Base-by-base conservation (phyloP, 2,113 vertebrate species). In the Thermophis baileyi region DNA sequence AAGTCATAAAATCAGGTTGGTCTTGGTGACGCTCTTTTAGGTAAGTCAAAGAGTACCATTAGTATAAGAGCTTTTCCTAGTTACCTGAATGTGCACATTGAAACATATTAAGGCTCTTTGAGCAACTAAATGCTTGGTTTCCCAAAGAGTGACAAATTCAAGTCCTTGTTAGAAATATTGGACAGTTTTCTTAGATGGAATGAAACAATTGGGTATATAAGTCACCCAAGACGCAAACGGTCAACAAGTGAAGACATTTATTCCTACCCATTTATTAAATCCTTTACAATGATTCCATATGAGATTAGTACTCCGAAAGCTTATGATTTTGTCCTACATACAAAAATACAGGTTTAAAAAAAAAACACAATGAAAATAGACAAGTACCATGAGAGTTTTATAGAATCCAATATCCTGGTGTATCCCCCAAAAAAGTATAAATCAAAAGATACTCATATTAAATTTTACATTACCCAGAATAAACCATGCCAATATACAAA, bases 351-450 rank as follows among this genome's bases (percentile, higher is more conserved):
- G 97, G 96, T 97, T 90, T 40, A 1, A 47, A 81, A 81, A 91
- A 92, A 97, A 97, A 96, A 97, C 96, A 97, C 97, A 97, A 97
- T 93, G 97, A 97, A 98, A 97, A 97, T 96, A 97, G 95, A 97
- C 95, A 95, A 96, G 96, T 97, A 97, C 96, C 96, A 4, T 97
- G 97, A 97, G 96, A 96, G 97, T 60, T 94, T 90, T 86, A 47
- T 40, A 94, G 91, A 96, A 92, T 86, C 94, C 92, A 87, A 88
- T 91, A 95, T 95, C 92, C 95, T 96, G 96, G 96, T 96, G 94
- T 95, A 96, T 94, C 94, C 94, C 95, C 96, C 93, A 91, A 94
- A 81, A 81, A 0, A 89, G 44, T 74, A 93, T 40, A 89, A 53
- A 54, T 91, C 51, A 85, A 91, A 93, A 94, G 69, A 93, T 86